Evolutionary conservation across 2,797 vertebrate genomes (phyloP), one percentile per base, ranked within the genome.

Genomic region (Typhlichthys eigenmanni): DNA sequence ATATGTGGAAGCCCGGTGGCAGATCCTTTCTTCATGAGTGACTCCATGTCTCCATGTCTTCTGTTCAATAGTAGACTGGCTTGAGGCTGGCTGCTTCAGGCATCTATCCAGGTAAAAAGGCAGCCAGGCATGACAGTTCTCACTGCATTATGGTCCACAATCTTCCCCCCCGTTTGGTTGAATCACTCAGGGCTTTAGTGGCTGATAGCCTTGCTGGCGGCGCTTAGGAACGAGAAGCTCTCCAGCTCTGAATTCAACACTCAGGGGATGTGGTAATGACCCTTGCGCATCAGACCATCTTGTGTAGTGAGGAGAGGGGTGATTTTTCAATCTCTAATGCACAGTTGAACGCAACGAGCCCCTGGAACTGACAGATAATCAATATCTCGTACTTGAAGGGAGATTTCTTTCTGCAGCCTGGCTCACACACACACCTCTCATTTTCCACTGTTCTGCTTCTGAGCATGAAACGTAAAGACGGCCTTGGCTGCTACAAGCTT

Each of bases 301-400:
- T 64, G 49, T 65, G 56, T 45, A 64, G 69, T 58, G 60, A 34
- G 53, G 45, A 58, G 55, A 47, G 59, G 11, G 4, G 58, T 19
- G 72, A 66, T 76, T 77, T 78, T 79, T 74, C 71, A 55, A 71
- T 82, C 63, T 74, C 55, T 64, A 69, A 74, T 71, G 71, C 62
- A 46, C 54, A 56, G 32, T 51, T 24, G 50, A 74, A 66, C 24
- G 52, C 47, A 46, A n/a, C n/a, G 2, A 13, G 5, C 43, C 13
- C 13, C 38, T 7, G 5, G 34, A 43, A 24, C 34, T 45, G 63
- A 38, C 76, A 71, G 62, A 7, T 71, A 76, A 82, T 82, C 79
- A 61, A 78, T 82, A 34, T 46, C 17, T 45, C 13, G 12, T 8
- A 32, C 14, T 66, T 16, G 24, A 70, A 10, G 32, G 51, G n/a